phyloP scores from a whole-genome alignment of 1,140 invertebrate species.

The Drosophila elegans region DNA sequence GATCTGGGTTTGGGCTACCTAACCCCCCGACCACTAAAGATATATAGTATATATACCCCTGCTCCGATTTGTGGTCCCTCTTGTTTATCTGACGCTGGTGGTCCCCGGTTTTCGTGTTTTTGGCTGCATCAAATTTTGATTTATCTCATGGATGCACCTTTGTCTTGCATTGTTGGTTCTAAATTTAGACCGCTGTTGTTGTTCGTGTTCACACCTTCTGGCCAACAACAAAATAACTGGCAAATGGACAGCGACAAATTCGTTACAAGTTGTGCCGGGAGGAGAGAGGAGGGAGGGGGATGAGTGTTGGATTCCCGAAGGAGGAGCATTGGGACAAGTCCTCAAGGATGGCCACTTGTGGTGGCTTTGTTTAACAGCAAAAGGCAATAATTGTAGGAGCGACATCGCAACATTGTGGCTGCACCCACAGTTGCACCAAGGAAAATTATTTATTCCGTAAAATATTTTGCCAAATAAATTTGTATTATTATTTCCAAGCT shows the following conservation, averaged over 20 bases:
- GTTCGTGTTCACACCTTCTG: conserved; percentile 68
- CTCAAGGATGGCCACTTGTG: conserved; percentile 27
- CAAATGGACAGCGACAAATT: conserved; percentile 66
- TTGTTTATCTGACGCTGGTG: conserved; percentile 72
- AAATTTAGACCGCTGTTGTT: conserved; percentile 57
- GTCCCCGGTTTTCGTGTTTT: conserved; percentile 39
- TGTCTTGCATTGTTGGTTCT: conserved; percentile 24
- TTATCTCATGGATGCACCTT: conserved; percentile 70
- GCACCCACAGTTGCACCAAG: conserved; percentile 9
- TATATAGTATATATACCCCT: background rate
- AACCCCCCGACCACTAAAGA: background rate
- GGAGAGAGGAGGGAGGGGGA: background rate
- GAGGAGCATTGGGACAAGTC: background rate
- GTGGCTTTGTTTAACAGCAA: conserved; percentile 68
- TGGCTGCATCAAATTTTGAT: conserved; percentile 66
- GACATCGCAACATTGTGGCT: conserved; percentile 2
- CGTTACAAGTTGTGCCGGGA: conserved; percentile 52
- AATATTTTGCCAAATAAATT: no score
- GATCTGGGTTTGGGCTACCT: conserved; percentile 38
- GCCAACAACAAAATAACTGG: conserved; percentile 44
- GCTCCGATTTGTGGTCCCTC: conserved; percentile 24
- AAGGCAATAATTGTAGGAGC: conserved; percentile 74
- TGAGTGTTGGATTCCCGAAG: background rate
- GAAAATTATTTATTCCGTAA: no score
- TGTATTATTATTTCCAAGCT: no score